phyloP scores from a whole-genome alignment of 2,797 vertebrate genomes.

The Dendrocincla tyrannina region DNA sequence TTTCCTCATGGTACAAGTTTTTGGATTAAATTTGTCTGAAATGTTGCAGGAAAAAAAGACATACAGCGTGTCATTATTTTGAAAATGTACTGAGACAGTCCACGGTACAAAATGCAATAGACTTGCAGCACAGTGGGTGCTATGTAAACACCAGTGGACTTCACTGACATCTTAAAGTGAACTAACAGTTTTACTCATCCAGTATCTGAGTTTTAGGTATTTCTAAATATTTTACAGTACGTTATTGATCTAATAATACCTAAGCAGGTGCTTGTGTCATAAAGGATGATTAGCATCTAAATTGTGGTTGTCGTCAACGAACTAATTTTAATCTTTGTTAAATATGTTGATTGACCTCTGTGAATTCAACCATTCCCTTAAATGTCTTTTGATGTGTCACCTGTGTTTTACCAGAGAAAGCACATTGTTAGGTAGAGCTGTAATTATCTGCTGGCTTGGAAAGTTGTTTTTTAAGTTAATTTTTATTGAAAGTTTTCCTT shows the following conservation, averaged over 20 bases:
- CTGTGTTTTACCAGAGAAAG: background rate
- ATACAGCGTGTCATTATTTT: background rate
- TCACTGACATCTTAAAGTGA: background rate
- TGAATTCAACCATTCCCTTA: background rate
- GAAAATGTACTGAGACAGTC: background rate
- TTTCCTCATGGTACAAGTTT: background rate
- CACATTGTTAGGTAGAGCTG: background rate
- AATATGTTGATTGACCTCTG: background rate
- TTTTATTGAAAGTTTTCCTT: background rate
- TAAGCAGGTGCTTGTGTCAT: background rate
- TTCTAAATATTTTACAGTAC: background rate
- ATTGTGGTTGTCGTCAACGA: background rate
- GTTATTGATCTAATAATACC: background rate
- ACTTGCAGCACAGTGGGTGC: background rate
- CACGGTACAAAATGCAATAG: background rate
- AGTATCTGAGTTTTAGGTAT: background rate
- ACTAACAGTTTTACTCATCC: background rate
- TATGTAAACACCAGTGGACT: background rate
- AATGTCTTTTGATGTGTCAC: background rate
- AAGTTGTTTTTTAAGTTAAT: background rate
- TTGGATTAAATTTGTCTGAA: background rate
- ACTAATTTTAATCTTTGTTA: background rate
- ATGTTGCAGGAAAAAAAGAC: accelerated
- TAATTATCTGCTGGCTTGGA: background rate
- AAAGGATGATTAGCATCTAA: background rate